Evolutionary conservation across 2,888 invertebrate species (phyloP), one percentile per base, ranked within the genome.

Genomic region (Tyria jacobaeae): DNA sequence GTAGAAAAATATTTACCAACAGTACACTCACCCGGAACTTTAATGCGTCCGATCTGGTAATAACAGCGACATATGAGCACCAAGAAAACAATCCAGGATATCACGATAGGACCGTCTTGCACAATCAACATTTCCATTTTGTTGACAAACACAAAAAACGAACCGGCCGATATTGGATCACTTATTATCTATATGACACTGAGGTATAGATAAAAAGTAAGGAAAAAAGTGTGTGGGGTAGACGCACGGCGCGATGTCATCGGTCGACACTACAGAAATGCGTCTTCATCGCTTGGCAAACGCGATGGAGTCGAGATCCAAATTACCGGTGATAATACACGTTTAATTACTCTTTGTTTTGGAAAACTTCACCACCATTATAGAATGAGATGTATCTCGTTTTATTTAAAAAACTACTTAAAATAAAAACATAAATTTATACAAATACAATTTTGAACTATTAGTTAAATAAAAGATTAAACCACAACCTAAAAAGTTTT

Each of bases 51-150:
- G 60, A 92, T 88, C 63, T 88, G 86, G 79, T 92, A 92, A 70
- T 92, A 93, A 72, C 92, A 92, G 65, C 92, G 85, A 62, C 87
- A 94, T 76, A 94, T 92, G 67, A 93, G 79, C 70, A 91, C 68
- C 55, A 94, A 71, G 68, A 93, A 93, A 64, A 93, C 85, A 78
- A 92, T 88, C 94, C 92, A 92, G 24, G 94, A 91, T 62, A 94
- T 74, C 71, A 93, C 83, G 64, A 92, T 87, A 2, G 93, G 93
- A 37, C 88, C 88, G 54, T 94, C 94, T 82, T 90, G 90, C 76
- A 89, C 90, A 17, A 90, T 61, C 62, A 90, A 66, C 57, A 79
- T 76, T 70, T 90, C 90, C 91, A 92, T 91, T 65, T 77, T 78
- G 71, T 72, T 68, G 70, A 73, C 60, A 75, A 76, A 80, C 75